Percentiles rank a stretch among this genome's conserved stretches.
Conservation (phyloP, 2,113 vertebrate species). For the Gallinago undulata region DNA sequence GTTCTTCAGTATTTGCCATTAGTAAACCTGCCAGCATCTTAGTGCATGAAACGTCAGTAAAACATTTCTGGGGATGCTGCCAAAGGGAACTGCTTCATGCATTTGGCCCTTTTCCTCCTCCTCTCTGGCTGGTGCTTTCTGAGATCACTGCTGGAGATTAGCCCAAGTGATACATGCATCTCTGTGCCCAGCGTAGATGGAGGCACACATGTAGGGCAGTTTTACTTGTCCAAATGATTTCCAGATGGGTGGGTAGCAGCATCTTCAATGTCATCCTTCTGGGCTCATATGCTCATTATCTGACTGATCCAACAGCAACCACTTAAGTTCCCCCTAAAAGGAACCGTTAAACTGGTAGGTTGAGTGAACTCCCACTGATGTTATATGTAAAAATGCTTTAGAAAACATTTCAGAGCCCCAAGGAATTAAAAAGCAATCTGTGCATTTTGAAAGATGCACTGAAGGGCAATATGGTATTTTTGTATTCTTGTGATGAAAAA, state of each 20-base stretch:
- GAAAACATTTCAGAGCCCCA: neutral
- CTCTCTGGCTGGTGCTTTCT: neutral
- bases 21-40: neutral
- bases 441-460: neutral
- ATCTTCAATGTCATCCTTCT: neutral
- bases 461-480: neutral
- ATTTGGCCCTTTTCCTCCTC: neutral
- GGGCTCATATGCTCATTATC: neutral
- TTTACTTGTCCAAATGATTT: neutral
- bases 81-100: neutral
- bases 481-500: neutral
- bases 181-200: neutral
- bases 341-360: neutral
- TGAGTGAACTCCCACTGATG: neutral
- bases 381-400: neutral
- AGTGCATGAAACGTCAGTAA: neutral
- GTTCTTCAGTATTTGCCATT: neutral
- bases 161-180: rapidly evolving
- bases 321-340: neutral
- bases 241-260: neutral
- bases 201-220: neutral
- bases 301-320: neutral
- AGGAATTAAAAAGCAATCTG: neutral
- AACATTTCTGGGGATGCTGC: constrained; percentile 49
- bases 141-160: neutral